Conservation (phyloP, 2,888 invertebrate species). For the Ectemnius cavifrons region DNA sequence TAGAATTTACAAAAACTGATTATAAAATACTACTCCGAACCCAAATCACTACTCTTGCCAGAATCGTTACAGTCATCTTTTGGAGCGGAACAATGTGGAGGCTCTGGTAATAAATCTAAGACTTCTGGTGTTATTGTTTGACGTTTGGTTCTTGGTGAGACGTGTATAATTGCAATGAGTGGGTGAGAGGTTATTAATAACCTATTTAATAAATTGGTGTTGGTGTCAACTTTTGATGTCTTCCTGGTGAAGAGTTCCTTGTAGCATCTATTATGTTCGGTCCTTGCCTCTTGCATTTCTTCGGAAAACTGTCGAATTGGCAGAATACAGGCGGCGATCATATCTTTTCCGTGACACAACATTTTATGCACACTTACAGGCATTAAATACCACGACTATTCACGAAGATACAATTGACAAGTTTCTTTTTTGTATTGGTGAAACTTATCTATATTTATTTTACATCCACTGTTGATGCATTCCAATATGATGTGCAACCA, state of each 20-base stretch:
- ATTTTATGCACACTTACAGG: background rate
- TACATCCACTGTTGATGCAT: slow-evolving; percentile 31
- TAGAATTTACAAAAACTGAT: no score
- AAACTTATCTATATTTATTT: slow-evolving; percentile 26
- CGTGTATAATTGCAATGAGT: background rate
- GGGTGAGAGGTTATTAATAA: background rate
- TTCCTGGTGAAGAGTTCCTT: background rate
- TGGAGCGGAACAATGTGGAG: background rate
- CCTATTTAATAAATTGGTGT: background rate
- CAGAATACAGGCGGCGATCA: background rate
- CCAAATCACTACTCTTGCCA: no score
- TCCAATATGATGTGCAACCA: slow-evolving; percentile 33
- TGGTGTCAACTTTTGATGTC: background rate
- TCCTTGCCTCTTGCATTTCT: background rate
- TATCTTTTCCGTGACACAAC: background rate
- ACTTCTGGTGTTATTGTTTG: background rate
- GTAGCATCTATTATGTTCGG: background rate
- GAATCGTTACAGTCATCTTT: no score
- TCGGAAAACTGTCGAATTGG: background rate
- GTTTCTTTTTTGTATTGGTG: slow-evolving; percentile 3
- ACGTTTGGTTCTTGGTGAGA: background rate
- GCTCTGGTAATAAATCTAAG: background rate
- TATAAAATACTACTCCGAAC: no score
- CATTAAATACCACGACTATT: slow-evolving; percentile 13
- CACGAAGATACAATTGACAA: background rate